Conservation (phyloP, 2,113 vertebrate genomes). For the Hemibates koningsi region DNA sequence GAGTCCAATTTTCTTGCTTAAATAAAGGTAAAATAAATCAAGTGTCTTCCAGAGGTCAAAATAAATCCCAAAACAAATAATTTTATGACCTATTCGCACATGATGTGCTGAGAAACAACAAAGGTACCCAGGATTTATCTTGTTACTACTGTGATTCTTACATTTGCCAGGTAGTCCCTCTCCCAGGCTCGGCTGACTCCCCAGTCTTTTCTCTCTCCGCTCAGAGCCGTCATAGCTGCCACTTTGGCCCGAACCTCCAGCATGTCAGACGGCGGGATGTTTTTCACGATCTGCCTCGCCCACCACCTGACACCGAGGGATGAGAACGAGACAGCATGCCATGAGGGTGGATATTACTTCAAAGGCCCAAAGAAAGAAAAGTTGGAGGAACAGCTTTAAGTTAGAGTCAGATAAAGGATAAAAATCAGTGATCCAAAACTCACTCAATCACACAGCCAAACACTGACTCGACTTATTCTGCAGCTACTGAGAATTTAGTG, state of each 20-base stretch:
- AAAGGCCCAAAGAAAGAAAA: not conserved
- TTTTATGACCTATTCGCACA: accelerated
- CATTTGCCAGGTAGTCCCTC: slow-evolving; percentile 82
- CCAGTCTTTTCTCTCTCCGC: slow-evolving; percentile 77
- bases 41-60: not conserved
- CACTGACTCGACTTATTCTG: not conserved
- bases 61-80: not conserved
- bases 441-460: not conserved
- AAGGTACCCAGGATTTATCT: not conserved
- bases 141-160: slow-evolving; percentile 58
- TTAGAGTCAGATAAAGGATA: not conserved
- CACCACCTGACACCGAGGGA: slow-evolving; percentile 78
- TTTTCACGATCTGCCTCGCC: slow-evolving; percentile 85
- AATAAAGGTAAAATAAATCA: not conserved
- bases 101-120: not conserved
- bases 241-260: slow-evolving; percentile 86
- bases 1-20: not conserved
- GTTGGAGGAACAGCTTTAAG: not conserved
- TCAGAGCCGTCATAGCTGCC: slow-evolving; percentile 76
- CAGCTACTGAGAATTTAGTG: not conserved
- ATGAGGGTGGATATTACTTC: not conserved
- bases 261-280: slow-evolving; percentile 89
- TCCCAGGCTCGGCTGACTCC: slow-evolving; percentile 78
- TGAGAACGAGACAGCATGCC: not conserved
- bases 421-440: not conserved